These are phyloP conservation scores for Solen grandis DNA, from an alignment of 1,140 invertebrate genomes.

Conservation along the genomic window DNA sequence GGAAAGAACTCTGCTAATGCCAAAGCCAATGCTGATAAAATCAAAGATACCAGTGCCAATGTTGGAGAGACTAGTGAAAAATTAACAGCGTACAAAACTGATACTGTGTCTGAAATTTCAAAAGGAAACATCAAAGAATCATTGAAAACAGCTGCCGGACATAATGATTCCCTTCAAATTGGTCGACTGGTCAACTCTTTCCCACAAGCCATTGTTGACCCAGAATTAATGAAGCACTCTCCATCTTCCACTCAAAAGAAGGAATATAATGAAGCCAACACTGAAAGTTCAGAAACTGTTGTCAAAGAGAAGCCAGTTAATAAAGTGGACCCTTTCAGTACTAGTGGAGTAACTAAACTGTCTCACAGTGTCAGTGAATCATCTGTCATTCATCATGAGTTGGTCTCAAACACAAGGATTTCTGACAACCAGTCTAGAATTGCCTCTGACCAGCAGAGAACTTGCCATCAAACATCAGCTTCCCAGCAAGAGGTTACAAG, in stretches of 20 bases:
- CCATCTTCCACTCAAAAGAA: neutral
- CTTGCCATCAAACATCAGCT: slow-evolving; percentile 1
- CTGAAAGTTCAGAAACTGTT: neutral
- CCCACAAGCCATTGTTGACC: neutral
- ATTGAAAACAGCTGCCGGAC: neutral
- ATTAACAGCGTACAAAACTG: neutral
- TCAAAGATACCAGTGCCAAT: slow-evolving; percentile 20
- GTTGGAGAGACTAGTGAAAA: neutral
- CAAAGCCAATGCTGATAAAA: neutral
- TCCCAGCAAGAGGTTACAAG: no score
- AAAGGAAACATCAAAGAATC: slow-evolving; percentile 21
- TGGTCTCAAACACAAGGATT: neutral
- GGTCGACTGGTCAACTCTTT: slow-evolving; percentile 1
- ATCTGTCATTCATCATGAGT: neutral
- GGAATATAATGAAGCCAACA: neutral
- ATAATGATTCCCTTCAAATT: neutral
- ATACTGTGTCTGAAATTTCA: neutral
- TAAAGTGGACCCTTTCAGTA: slow-evolving; percentile 48
- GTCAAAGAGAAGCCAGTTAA: slow-evolving; percentile 48
- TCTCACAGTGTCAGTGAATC: slow-evolving; percentile 47
- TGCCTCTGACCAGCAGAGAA: neutral
- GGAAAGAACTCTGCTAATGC: neutral
- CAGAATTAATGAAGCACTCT: neutral
- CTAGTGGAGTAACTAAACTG: neutral
- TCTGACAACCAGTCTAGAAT: slow-evolving; percentile 2